Base-by-base conservation (phyloP, 2,797 vertebrate genomes). In the Nyctalus aviator region DNA sequence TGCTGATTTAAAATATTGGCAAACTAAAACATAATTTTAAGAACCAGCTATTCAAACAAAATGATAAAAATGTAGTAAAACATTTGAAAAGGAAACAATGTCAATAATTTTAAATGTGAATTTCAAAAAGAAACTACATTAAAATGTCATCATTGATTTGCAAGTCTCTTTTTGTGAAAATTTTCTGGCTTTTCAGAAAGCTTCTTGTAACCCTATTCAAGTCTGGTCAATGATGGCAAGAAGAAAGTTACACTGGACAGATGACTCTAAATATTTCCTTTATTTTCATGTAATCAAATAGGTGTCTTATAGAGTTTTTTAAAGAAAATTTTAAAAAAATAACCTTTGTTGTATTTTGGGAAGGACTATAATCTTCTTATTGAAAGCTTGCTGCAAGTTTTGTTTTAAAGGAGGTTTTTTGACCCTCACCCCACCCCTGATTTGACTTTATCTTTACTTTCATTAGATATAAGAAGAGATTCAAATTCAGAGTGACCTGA, bases 371-470 rank as follows among this genome's bases (percentile, higher is more conserved):
- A 1, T 79, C 27, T 68, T 93, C 66, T 85, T 44, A 75, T 32
- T 21, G 27, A 5, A 44, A 93, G 2, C 14, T 68, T 95, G 8
- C 11, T 81, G 41, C 59, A 41, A 87, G 21, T 72, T 89, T 84
- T 30, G 5, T 89, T 87, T 95, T 35, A 46, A 41, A 84, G 20
- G 5, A 66, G 37, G 5, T 20, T 78, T 62, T 91, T 89, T 64
- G 8, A 37, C 37, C 37, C 37, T 62, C 48, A 32, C 50, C 21
- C 21, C 1, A 1, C 7, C 3, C 7, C 5, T 48, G 0, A 21
- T 84, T 78, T 94, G 15, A 72, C 77, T 69, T 90, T 64, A 46
- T 57, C 32, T 75, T 71, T 66, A 66, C 32, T 66, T 92, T 90
- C 18, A 15, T 87, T 71, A 55, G 27, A 2, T 25, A 12, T 32